Percentiles rank a stretch among this genome's conserved stretches.
Evolutionary conservation across 2,888 invertebrate species (phyloP).

Genomic region (Trilocha varians): DNA sequence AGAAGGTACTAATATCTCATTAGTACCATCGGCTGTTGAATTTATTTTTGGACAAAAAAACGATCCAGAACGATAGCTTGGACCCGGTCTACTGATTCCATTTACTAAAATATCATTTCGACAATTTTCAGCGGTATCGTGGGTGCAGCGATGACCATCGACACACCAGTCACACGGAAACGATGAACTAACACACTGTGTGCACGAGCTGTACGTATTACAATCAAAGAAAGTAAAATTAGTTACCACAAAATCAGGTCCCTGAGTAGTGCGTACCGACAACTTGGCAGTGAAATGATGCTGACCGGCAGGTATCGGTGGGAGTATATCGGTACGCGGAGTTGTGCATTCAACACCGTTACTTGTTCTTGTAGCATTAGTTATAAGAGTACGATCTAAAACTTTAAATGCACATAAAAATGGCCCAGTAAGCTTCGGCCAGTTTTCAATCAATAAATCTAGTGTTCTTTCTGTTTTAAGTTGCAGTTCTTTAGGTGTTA

Average conservation of each 20-base stretch:
- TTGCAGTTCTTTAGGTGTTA: conserved; percentile 92
- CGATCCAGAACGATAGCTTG: conserved; percentile 94
- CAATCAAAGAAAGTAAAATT: conserved; percentile 99
- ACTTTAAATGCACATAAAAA: conserved; percentile 96
- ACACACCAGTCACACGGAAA: conserved; percentile 99
- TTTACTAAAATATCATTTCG: conserved; percentile 94
- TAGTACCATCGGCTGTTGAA: conserved; percentile 87
- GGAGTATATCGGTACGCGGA: conserved; percentile 92
- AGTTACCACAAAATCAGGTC: conserved; percentile 96
- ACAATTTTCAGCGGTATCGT: conserved; percentile 96
- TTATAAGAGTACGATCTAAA: conserved; percentile 89
- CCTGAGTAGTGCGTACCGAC: conserved; percentile 91
- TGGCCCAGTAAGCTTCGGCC: conserved; percentile 91
- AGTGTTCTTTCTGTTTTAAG: conserved; percentile 93
- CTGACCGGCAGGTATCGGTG: conserved; percentile 92
- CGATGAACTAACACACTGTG: conserved; percentile 94
- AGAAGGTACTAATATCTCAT: conserved; percentile 93
- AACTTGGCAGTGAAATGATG: conserved; percentile 96
- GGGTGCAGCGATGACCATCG: conserved; percentile 95
- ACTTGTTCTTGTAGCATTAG: conserved; percentile 91
- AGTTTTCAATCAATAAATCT: conserved; percentile 94
- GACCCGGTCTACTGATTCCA: conserved; percentile 91
- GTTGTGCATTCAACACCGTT: conserved; percentile 96
- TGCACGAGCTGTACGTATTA: conserved; percentile 96
- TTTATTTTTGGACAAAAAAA: conserved; percentile 96